Evolutionary conservation across 2,888 invertebrate species (phyloP), one percentile per base, ranked within the genome.

Genomic region (Lepas anatifera): DNA sequence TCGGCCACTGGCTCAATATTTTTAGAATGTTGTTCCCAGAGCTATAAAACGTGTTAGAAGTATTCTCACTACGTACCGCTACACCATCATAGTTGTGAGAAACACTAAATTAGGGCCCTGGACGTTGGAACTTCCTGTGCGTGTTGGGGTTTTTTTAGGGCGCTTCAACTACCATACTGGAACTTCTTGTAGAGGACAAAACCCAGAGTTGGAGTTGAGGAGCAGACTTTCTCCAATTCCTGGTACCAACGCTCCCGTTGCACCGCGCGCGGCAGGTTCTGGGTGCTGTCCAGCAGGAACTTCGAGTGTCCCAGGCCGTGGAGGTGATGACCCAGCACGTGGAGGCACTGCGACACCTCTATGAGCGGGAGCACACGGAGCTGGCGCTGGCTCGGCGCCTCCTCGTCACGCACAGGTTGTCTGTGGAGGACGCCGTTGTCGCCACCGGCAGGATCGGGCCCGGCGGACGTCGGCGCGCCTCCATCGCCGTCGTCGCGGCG

Each of bases 261-360:
- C 52, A 13, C 52, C 11, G 3, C 29, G 27, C 8, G 16, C 72
- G 70, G 16, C 73, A 78, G 77, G 75, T 77, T 71, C 84, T 80
- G 75, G 85, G 85, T 35, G 84, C 85, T 22, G 84, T 85, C 8
- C 84, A 85, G 74, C 82, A 85, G 77, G 86, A 86, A 76, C 81
- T 82, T 71, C 77, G 85, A 50, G 79, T 85, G 70, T 82, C 83
- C 37, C 80, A 83, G 73, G 84, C 85, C 1, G 83, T 85, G 39
- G 83, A 84, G 72, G 79, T 85, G 63, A 84, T 86, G 82, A 79
- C 85, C 32, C 79, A 80, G 70, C 83, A 85, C 76, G 84, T 85
- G n/a, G 84, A 85, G 74, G 82, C 82, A 73, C 78, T 85, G 67
- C 83, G 84, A 74, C 81, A 83, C 71, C 81, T 83, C 71, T 79